These are phyloP conservation scores for Glandiceps talaboti DNA, from an alignment of 53 echinoderm and acorn worm species.

Conservation along the genomic window DNA sequence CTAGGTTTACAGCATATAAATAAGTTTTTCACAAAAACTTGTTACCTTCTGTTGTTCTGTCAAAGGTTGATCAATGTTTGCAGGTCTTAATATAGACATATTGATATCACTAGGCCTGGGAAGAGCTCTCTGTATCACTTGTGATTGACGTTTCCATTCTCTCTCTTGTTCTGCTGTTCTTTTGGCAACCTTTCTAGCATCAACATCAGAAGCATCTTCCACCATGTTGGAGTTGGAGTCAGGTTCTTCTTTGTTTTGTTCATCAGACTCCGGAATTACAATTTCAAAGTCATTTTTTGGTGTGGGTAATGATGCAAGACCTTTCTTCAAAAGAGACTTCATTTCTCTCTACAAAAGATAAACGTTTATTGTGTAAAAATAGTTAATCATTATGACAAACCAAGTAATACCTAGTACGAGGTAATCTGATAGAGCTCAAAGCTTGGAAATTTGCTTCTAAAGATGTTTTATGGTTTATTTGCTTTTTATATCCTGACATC, in stretches of 20 bases:
- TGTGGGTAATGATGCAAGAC: conserved; percentile 51
- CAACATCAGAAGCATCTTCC: conserved; percentile 72
- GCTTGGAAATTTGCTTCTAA: too few species aligned
- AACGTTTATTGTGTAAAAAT: too few species aligned
- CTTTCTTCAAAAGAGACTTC: conserved; percentile 54
- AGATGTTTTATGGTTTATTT: too few species aligned
- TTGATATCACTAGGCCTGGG: conserved; percentile 86
- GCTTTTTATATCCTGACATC: too few species aligned
- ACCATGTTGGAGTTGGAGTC: conserved; percentile 32
- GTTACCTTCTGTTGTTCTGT: conserved; percentile 73
- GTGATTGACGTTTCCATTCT: conserved; percentile 54
- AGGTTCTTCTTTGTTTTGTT: conserved; percentile 22
- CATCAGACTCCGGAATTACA: conserved; percentile 69
- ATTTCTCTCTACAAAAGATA: conserved; percentile 53
- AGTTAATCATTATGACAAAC: too few species aligned
- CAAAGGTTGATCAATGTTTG: conserved; percentile 71
- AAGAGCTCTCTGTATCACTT: conserved; percentile 64
- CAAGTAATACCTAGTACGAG: too few species aligned
- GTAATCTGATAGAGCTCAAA: too few species aligned
- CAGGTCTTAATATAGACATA: conserved; percentile 78
- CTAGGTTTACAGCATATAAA: too few species aligned
- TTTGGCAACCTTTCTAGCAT: conserved; percentile 45
- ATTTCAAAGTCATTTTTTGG: conserved; percentile 97
- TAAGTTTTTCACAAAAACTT: too few species aligned
- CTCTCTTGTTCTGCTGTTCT: conserved; percentile 51